Conservation (phyloP, 2,888 invertebrate genomes). For the Eupithecia abbreviata region DNA sequence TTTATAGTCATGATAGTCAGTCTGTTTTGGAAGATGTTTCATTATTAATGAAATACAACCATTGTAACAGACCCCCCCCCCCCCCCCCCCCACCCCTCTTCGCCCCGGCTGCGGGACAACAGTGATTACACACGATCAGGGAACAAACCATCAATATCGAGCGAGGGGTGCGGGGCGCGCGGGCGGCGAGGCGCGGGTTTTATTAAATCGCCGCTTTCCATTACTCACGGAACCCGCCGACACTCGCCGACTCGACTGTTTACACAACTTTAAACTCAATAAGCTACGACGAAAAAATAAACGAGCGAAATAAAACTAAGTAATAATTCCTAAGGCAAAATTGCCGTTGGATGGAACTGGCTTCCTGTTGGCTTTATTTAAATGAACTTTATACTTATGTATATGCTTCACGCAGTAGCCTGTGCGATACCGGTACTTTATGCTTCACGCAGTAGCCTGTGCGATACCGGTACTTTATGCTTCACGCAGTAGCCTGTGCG, state of each 20-base stretch:
- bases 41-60: too few species aligned
- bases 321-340: neutral
- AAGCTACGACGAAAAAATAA: conserved; percentile 3
- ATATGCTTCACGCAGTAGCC: neutral
- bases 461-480: neutral
- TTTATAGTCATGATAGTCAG: too few species aligned
- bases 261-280: neutral
- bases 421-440: too few species aligned
- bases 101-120: neutral
- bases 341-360: neutral
- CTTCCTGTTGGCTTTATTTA: neutral
- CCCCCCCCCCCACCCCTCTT: neutral
- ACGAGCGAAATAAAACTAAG: neutral
- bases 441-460: too few species aligned
- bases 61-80: neutral
- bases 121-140: conserved; percentile 13
- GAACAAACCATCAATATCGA: conserved; percentile 29
- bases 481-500: too few species aligned
- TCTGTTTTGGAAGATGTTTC: neutral
- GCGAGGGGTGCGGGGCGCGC: neutral
- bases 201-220: conserved; percentile 30
- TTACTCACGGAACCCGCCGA: conserved; percentile 21
- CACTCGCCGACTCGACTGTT: neutral
- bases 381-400: neutral
- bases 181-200: conserved; percentile 15